Evolutionary conservation across 2,888 invertebrate genomes (phyloP).

Genomic region (Bruchidius siliquastri): DNA sequence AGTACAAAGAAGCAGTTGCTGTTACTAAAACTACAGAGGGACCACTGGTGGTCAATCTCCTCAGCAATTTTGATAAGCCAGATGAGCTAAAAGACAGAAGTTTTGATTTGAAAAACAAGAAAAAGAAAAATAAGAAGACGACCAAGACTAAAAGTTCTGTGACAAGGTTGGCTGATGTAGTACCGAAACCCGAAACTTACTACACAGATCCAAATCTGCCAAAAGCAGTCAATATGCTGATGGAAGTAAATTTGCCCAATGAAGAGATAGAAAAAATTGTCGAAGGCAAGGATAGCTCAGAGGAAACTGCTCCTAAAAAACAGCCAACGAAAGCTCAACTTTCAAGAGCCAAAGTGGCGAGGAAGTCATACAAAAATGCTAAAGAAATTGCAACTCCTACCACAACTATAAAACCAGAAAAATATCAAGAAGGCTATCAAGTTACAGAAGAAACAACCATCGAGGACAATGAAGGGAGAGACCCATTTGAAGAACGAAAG

Average conservation of each 20-base stretch:
- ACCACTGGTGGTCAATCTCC: background rate
- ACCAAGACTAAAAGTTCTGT: constrained; percentile 12
- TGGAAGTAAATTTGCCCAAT: constrained; percentile 15
- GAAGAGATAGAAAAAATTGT: constrained; percentile 18
- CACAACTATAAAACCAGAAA: background rate
- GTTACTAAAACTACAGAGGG: background rate
- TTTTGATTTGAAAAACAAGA: constrained; percentile 5
- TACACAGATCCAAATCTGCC: constrained; percentile 37
- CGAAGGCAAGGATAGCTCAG: constrained; percentile 8
- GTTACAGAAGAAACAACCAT: background rate
- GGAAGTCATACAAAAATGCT: background rate
- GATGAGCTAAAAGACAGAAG: background rate
- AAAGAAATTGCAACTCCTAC: background rate
- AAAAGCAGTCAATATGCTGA: constrained; percentile 33
- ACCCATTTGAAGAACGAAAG: background rate
- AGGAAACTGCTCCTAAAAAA: constrained; percentile 2
- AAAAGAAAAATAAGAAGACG: constrained; percentile 10
- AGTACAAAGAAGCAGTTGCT: constrained; percentile 3
- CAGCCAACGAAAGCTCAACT: background rate
- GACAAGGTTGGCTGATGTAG: constrained; percentile 29
- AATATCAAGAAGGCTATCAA: no score
- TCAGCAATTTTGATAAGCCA: background rate
- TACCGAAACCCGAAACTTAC: constrained; percentile 35
- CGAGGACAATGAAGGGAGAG: background rate
- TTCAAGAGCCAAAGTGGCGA: background rate